These are phyloP conservation scores for Trypoxylon attenuatum DNA, from an alignment of 2,888 invertebrate genomes.

Conservation along the genomic window DNA sequence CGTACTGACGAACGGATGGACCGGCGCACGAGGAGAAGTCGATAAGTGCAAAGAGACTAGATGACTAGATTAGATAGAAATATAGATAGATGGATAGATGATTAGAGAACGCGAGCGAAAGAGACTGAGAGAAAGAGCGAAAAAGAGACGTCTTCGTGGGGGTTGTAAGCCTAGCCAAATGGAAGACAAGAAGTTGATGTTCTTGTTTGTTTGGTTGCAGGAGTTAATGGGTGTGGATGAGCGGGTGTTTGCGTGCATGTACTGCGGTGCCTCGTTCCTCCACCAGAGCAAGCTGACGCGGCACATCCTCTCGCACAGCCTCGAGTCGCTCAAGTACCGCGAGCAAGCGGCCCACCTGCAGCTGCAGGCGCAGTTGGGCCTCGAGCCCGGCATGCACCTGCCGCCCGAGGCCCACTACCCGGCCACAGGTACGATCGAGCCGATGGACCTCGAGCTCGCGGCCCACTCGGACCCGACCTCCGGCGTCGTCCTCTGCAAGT, in stretches of 20 bases:
- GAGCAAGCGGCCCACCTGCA: slow-evolving; percentile 80
- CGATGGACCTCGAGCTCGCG: slow-evolving; percentile 80
- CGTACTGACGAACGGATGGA: not conserved
- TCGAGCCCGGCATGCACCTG: slow-evolving; percentile 71
- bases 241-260: slow-evolving; percentile 87
- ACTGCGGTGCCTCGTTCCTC: slow-evolving; percentile 91
- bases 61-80: slow-evolving; percentile 19
- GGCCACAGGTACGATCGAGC: slow-evolving; percentile 74
- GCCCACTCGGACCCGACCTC: slow-evolving; percentile 82
- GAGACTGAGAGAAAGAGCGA: slow-evolving; percentile 10
- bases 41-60: slow-evolving; percentile 7
- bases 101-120: slow-evolving; percentile 2
- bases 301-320: slow-evolving; percentile 91
- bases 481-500: slow-evolving; percentile 90
- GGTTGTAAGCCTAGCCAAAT: slow-evolving; percentile 38
- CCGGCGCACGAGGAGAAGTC: not conserved
- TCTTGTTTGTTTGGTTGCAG: slow-evolving; percentile 92
- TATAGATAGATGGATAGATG: slow-evolving; percentile 21
- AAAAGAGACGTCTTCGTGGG: slow-evolving; percentile 27
- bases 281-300: slow-evolving; percentile 94
- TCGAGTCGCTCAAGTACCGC: slow-evolving; percentile 91
- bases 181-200: slow-evolving; percentile 91
- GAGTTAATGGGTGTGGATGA: slow-evolving; percentile 87
- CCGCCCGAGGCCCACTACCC: slow-evolving; percentile 72
- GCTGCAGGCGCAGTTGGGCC: slow-evolving; percentile 75